phyloP scores from a whole-genome alignment of 1,140 invertebrate genomes.

The Stegodyphus mimosarum region DNA sequence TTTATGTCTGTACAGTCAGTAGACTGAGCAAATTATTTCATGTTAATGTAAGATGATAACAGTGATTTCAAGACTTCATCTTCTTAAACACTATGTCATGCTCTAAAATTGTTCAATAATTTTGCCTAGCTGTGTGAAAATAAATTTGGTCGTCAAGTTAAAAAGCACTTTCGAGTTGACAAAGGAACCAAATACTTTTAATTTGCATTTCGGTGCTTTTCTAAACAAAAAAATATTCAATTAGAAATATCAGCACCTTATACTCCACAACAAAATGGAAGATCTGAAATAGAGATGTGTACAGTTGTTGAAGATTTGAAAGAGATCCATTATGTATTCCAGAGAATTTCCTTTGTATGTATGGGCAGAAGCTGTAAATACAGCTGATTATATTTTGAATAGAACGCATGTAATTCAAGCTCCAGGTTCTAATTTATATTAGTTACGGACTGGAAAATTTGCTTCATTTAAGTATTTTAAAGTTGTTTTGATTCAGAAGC shows the following conservation, averaged over 20 bases:
- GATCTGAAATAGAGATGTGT: slow-evolving; percentile 9
- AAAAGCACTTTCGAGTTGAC: slow-evolving; percentile 66
- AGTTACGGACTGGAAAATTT: not conserved
- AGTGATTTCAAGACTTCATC: slow-evolving; percentile 67
- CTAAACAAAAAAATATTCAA: slow-evolving; percentile 10
- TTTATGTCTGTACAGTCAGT: slow-evolving; percentile 65
- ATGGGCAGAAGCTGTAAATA: slow-evolving; percentile 25
- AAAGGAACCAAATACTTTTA: slow-evolving; percentile 69
- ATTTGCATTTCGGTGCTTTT: slow-evolving; percentile 41
- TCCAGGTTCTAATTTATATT: not conserved
- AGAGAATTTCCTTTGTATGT: slow-evolving; percentile 14
- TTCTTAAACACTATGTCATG: slow-evolving; percentile 68
- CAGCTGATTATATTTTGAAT: not conserved
- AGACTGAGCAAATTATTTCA: slow-evolving; percentile 65
- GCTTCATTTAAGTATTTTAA: not conserved
- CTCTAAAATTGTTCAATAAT: slow-evolving; percentile 60
- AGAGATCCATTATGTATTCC: slow-evolving; percentile 46
- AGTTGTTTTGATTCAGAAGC: no score
- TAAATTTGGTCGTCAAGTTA: slow-evolving; percentile 65
- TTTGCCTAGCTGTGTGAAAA: slow-evolving; percentile 52
- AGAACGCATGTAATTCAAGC: not conserved
- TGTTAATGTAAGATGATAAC: slow-evolving; percentile 68
- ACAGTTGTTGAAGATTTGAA: slow-evolving; percentile 37
- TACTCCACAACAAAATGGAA: slow-evolving; percentile 26
- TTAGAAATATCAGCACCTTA: slow-evolving; percentile 24